phyloP scores from a whole-genome alignment of 1,140 invertebrate species.

The Drosophila kohkoa region DNA sequence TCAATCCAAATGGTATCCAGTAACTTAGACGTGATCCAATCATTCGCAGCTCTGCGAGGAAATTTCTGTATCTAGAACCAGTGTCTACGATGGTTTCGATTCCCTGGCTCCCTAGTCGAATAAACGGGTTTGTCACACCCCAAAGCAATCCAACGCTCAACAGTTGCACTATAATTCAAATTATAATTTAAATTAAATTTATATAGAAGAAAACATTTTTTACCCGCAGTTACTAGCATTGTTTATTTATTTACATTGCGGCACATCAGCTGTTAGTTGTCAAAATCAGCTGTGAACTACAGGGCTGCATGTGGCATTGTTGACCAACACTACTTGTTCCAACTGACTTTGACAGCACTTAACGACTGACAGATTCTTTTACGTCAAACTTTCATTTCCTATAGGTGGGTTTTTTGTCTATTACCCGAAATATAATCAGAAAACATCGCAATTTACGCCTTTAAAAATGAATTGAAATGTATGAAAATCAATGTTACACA shows the following conservation, averaged over 20 bases:
- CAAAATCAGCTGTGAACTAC: constrained; percentile 32
- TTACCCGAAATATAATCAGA: constrained; percentile 70
- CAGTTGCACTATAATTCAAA: constrained; percentile 78
- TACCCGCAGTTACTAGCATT: constrained; percentile 58
- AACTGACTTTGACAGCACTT: constrained; percentile 50
- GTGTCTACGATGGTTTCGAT: constrained; percentile 86
- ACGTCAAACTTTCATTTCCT: constrained; percentile 84
- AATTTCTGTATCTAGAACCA: constrained; percentile 78
- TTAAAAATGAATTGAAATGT: constrained; percentile 46
- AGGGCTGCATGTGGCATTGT: constrained; percentile 20
- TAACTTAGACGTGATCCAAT: constrained; percentile 88
- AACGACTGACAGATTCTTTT: constrained; percentile 73
- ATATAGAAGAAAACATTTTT: constrained; percentile 9
- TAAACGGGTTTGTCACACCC: constrained; percentile 89
- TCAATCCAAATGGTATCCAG: constrained; percentile 88
- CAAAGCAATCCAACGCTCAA: constrained; percentile 87
- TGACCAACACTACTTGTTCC: constrained; percentile 27
- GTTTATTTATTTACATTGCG: constrained; percentile 56
- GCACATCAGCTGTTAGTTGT: constrained; percentile 9
- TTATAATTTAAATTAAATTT: not conserved
- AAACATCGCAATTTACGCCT: constrained; percentile 66
- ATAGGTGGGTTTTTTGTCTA: constrained; percentile 75
- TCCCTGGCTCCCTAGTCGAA: constrained; percentile 86
- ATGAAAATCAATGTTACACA: constrained; percentile 22
- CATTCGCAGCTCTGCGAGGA: constrained; percentile 86